Evolutionary conservation across 2,113 vertebrate genomes (phyloP).

Genomic region (Tachycineta bicolor): DNA sequence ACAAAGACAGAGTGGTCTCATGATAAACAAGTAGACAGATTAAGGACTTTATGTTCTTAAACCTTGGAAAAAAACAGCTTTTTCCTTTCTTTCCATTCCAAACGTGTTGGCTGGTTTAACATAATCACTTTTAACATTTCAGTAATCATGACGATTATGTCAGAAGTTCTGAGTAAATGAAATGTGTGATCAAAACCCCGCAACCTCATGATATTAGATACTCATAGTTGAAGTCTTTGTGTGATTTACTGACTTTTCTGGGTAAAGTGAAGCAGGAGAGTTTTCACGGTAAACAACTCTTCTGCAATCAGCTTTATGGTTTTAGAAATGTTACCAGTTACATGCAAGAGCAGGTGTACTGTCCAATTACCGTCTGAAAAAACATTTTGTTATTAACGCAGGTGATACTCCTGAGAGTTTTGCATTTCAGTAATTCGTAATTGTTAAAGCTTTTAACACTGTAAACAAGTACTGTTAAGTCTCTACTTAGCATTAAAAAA

Average conservation of each 20-base stretch:
- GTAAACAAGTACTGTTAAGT: background rate
- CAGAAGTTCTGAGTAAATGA: background rate
- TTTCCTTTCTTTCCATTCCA: background rate
- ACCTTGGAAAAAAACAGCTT: background rate
- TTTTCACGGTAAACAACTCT: background rate
- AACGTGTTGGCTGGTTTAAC: background rate
- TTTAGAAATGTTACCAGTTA: background rate
- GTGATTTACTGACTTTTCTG: background rate
- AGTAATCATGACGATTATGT: background rate
- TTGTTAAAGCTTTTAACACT: background rate
- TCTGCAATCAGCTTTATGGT: background rate
- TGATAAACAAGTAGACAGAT: constrained; percentile 44
- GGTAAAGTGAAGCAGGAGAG: background rate
- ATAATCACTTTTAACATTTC: background rate
- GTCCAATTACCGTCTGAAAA: background rate
- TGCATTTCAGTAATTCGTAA: background rate
- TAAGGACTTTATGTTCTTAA: constrained; percentile 47
- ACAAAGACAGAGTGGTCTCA: constrained; percentile 5
- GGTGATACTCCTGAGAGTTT: background rate
- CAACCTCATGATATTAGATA: background rate
- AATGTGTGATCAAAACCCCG: background rate
- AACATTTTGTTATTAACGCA: background rate
- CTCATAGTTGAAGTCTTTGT: background rate
- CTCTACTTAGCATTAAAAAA: background rate
- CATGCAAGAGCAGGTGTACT: background rate